Evolutionary conservation across 2,888 invertebrate species (phyloP).

Genomic region (Rhagium mordax): DNA sequence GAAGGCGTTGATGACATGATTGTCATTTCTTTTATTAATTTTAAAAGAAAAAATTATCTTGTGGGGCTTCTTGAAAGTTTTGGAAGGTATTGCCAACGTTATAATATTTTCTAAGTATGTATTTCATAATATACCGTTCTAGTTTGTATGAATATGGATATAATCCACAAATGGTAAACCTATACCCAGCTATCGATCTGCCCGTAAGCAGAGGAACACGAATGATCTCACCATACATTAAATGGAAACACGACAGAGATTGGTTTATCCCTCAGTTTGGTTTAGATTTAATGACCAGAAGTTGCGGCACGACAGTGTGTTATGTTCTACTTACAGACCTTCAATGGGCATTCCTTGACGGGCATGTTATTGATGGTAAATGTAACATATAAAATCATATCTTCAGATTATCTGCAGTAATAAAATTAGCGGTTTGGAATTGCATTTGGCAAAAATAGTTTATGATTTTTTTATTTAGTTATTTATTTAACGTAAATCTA

Average conservation of each 20-base stretch:
- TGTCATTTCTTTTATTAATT: neutral
- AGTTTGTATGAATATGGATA: constrained; percentile 85
- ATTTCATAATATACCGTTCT: constrained; percentile 52
- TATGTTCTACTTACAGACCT: constrained; percentile 76
- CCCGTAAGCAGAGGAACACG: constrained; percentile 81
- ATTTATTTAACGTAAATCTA: too few relatives aligned
- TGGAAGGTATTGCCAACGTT: neutral
- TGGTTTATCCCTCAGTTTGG: constrained; percentile 75
- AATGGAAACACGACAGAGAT: constrained; percentile 89
- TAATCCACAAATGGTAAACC: constrained; percentile 79
- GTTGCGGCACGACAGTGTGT: constrained; percentile 77
- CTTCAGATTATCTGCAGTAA: too few relatives aligned
- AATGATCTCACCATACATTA: constrained; percentile 78
- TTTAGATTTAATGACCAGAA: constrained; percentile 49
- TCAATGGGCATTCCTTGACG: constrained; percentile 80
- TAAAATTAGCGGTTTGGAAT: too few relatives aligned
- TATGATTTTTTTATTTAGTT: too few relatives aligned
- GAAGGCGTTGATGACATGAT: neutral
- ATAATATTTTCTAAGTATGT: too few relatives aligned
- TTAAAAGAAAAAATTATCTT: neutral
- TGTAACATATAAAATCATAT: neutral
- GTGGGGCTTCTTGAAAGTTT: neutral
- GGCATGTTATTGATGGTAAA: constrained; percentile 89
- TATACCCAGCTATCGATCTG: constrained; percentile 83
- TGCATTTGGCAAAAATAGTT: too few relatives aligned